Conservation (phyloP, 2,797 vertebrate genomes). For the Pseudomugil tenellus region DNA sequence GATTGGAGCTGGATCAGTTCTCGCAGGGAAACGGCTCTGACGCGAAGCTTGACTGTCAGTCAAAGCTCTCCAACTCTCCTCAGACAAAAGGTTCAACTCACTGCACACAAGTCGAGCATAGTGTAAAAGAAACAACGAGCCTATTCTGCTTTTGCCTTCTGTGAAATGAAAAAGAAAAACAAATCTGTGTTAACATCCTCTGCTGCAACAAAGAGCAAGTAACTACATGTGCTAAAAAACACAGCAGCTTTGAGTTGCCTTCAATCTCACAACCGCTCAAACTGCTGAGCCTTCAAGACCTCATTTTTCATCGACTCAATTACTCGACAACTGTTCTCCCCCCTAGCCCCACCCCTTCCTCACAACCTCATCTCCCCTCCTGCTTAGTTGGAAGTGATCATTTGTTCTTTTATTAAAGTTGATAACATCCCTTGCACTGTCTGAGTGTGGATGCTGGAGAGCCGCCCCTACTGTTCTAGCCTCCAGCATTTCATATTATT, state of each 20-base stretch:
- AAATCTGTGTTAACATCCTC: constrained; percentile 65
- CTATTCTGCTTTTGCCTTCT: constrained; percentile 38
- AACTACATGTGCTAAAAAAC: constrained; percentile 47
- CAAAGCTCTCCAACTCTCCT: constrained; percentile 50
- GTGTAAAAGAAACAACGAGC: constrained; percentile 43
- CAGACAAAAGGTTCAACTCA: constrained; percentile 61
- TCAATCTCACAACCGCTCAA: constrained; percentile 65
- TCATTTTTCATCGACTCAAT: constrained; percentile 91
- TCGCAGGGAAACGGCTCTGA: constrained; percentile 51
- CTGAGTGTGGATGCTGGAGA: constrained; percentile 84
- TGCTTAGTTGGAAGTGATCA: constrained; percentile 86
- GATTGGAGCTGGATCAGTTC: constrained; percentile 59
- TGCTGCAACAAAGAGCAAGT: constrained; percentile 48
- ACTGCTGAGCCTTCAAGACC: constrained; percentile 74
- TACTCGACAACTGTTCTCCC: constrained; percentile 80
- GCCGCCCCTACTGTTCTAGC: constrained; percentile 92
- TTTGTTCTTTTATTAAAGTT: constrained; percentile 94
- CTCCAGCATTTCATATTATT: constrained; percentile 94
- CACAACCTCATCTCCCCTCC: constrained; percentile 49
- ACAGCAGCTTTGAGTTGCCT: constrained; percentile 44
- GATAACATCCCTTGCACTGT: constrained; percentile 92
- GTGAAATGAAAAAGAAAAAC: constrained; percentile 56
- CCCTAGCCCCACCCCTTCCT: constrained; percentile 60
- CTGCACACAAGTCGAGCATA: constrained; percentile 40
- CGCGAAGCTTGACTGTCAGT: constrained; percentile 68